A percentile compares a stretch with the other conserved stretches of the same genome.
phyloP scores from a whole-genome alignment of 2,888 invertebrate genomes.

The Hipparchia sbordonii region DNA sequence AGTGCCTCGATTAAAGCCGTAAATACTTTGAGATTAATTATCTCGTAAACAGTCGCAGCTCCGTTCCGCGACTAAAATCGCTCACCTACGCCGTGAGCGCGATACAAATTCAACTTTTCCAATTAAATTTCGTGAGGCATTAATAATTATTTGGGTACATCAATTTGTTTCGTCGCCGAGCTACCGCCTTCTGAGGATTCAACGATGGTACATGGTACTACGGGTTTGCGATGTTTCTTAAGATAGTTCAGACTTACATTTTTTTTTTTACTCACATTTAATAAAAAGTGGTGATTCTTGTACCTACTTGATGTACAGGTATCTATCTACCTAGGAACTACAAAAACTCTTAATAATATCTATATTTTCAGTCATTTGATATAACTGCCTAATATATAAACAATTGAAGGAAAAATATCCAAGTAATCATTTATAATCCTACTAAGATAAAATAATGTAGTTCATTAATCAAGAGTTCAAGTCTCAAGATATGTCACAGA shows the following conservation, averaged over 20 bases:
- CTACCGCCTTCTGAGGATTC: conserved; percentile 61
- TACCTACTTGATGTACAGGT: neutral
- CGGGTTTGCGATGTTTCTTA: conserved; percentile 25
- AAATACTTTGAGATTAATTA: conserved; percentile 84
- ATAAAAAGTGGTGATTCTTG: neutral
- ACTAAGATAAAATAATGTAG: conserved; percentile 7
- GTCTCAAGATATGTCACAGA: conserved; percentile 54
- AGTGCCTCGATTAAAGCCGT: conserved; percentile 82
- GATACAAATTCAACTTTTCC: conserved; percentile 84
- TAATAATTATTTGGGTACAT: conserved; percentile 84
- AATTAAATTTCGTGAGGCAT: conserved; percentile 85
- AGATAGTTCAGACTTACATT: neutral
- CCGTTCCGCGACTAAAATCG: conserved; percentile 72
- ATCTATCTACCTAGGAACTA: too few species aligned
- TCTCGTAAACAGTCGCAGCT: conserved; percentile 80
- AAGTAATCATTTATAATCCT: conserved; percentile 3
- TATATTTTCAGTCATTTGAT: neutral
- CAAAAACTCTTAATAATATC: neutral
- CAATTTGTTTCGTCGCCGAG: conserved; percentile 81
- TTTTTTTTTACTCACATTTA: neutral
- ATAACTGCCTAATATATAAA: neutral
- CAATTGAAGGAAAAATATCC: neutral
- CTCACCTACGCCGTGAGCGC: conserved; percentile 82
- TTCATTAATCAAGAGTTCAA: conserved; percentile 22
- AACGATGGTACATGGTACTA: conserved; percentile 41